Base-by-base conservation (phyloP, 2,888 invertebrate species). In the Phasia obesa region DNA sequence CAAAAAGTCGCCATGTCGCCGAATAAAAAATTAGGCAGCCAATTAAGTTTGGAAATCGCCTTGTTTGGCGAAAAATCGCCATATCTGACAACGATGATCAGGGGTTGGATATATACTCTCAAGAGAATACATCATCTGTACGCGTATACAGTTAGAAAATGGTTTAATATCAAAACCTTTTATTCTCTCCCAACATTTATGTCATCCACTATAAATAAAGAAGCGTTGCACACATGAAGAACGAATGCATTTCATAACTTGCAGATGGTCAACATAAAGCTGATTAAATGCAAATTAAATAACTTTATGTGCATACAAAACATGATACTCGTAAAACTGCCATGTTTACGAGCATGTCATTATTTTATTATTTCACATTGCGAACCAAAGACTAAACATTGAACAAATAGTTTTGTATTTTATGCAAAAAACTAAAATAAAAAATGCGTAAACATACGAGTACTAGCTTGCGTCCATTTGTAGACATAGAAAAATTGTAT, bases 201-300 rank as follows among this genome's bases (percentile, higher is more conserved):
- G 42, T 42, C 42, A 69, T 17, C 17, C 19, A 15, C 25, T n/a
- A 25, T n/a, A 4, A 53, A 23, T 17, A 55, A 69, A 7, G 2
- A 67, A 19, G 15, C 6, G n/a, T 7, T 51, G 44, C 35, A 55
- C 19, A n/a, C 23, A 44, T 51, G 31, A 51, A 59, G 38, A 42
- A 42, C 65, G 19, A 42, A 42, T 71, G 19, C 47, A 23, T 74
- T 75, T 78, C 60, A 74, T 70, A 69, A 77, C 77, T 77, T 82
- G 81, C 81, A 82, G 81, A 77, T 77, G 81, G 71, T 69, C 81
- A 67, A 38, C 31, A 49, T 23, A 60, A 59, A 59, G 69, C 70
- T 70, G 78, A 74, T 82, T 82, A 70, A 78, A 82, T 82, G 82
- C 78, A 82, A 82, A 82, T 82, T 70, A 74, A 82, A 82, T 75